These are phyloP conservation scores for Myiotriccus ornatus DNA, from an alignment of 2,797 vertebrate species.

Conservation along the genomic window DNA sequence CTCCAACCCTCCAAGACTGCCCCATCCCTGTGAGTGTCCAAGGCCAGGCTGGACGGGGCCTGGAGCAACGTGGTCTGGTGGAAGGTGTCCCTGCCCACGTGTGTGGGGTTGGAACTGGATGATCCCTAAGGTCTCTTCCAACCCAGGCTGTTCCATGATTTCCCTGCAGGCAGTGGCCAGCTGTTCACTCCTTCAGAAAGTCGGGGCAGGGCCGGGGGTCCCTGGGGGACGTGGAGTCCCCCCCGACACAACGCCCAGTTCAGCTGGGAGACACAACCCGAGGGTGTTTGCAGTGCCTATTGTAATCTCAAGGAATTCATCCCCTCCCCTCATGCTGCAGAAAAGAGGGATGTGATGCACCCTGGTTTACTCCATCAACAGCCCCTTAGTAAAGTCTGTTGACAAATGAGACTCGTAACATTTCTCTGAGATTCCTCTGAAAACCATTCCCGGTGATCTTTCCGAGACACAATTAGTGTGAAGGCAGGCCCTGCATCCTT, in stretches of 20 bases:
- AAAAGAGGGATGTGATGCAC: neutral
- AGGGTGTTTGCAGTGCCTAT: rapidly evolving
- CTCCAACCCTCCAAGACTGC: neutral
- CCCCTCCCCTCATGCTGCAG: rapidly evolving
- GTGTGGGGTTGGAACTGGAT: neutral
- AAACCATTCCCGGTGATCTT: neutral
- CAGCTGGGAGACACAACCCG: neutral
- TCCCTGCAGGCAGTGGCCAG: neutral
- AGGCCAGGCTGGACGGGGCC: neutral
- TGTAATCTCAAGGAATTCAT: neutral
- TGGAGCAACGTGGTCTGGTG: neutral
- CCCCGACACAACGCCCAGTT: rapidly evolving
- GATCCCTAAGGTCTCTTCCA: neutral
- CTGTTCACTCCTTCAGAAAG: rapidly evolving
- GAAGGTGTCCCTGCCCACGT: neutral
- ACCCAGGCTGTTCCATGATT: neutral
- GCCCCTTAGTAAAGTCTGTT: neutral
- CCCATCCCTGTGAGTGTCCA: too few species aligned
- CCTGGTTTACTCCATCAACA: neutral
- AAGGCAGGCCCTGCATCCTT: neutral
- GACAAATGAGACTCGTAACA: neutral
- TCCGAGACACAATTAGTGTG: neutral
- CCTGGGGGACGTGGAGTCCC: rapidly evolving
- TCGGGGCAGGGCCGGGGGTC: rapidly evolving
- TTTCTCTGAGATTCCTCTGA: neutral